Evolutionary conservation across 2,888 invertebrate species (phyloP).

Genomic region (Panzeria rudis): DNA sequence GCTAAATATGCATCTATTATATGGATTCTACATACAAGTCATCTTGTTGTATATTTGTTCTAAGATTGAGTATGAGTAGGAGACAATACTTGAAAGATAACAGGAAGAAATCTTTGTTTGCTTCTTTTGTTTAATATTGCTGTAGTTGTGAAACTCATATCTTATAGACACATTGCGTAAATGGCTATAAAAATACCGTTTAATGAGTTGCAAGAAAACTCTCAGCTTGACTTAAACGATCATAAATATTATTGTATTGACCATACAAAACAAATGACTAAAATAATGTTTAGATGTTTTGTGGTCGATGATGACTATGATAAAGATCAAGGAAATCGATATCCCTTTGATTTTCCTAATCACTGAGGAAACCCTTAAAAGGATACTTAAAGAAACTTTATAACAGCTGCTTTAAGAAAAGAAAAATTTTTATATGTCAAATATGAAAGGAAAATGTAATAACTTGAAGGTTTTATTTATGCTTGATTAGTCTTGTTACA

Average conservation of each 20-base stretch:
- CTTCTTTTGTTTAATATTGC: constrained; percentile 52
- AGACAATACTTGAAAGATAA: constrained; percentile 76
- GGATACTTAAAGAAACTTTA: constrained; percentile 49
- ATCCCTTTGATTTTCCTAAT: constrained; percentile 59
- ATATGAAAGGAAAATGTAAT: constrained; percentile 45
- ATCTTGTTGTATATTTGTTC: background rate
- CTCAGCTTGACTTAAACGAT: constrained; percentile 78
- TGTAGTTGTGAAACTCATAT: constrained; percentile 55
- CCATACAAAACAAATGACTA: constrained; percentile 54
- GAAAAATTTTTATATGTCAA: constrained; percentile 51
- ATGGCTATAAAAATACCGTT: constrained; percentile 81
- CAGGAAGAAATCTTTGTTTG: constrained; percentile 71
- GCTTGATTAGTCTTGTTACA: constrained; percentile 24
- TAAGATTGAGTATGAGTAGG: constrained; percentile 48
- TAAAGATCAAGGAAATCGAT: constrained; percentile 62
- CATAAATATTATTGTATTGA: constrained; percentile 55
- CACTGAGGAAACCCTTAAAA: constrained; percentile 31
- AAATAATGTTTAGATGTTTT: constrained; percentile 67
- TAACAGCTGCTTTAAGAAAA: constrained; percentile 51
- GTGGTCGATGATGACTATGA: constrained; percentile 54
- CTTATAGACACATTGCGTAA: constrained; percentile 68
- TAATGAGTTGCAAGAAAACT: constrained; percentile 77
- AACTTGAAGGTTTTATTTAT: constrained; percentile 61
- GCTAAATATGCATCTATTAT: constrained; percentile 32
- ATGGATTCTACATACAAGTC: background rate